Evolutionary conservation across 2,797 vertebrate species (phyloP), one percentile per base, ranked within the genome.

Genomic region (Enteromius afrohamiltoni): DNA sequence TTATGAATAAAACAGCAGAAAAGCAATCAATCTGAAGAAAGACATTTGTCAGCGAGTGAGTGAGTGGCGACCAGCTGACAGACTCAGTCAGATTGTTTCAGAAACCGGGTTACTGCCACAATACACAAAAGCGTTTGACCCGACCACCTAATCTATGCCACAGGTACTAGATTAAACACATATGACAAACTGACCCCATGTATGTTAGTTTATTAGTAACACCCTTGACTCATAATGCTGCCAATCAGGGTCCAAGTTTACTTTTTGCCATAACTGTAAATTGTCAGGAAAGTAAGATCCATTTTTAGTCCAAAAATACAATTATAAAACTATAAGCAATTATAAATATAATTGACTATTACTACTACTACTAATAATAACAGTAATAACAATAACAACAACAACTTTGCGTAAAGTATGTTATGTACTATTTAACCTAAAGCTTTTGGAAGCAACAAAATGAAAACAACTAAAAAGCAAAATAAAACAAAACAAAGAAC

Each of bases 1-100:
- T 90, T 92, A 91, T 91, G 90, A 92, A 92, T 93, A 92, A 91
- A 93, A 91, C 92, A 92, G 90, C 89, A 90, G 91, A 83, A 91
- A 92, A 89, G 77, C 89, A 92, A 92, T 93, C 91, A 91, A 89
- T 93, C 93, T 90, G 88, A 91, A 92, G 75, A 88, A 92, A 89
- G 79, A 83, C 83, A 90, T 92, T 90, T 91, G 92, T 93, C 92
- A 92, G 91, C 78, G 86, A 86, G 86, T 88, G 89, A 92, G 92
- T 85, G 85, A 90, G 88, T 82, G 88, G 89, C 87, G 78, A 86
- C 83, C 85, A 55, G 80, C 79, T 88, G 90, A 92, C 91, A 89
- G 89, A 90, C 87, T 75, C 87, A 83, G 88, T 84, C 86, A 75
- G 0, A 77, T 74, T 88, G 84, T 85, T 86, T 84, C 80, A 75